Evolutionary conservation across 2,888 invertebrate species (phyloP), one percentile per base, ranked within the genome.

Genomic region (Ecliptopera silaceata): DNA sequence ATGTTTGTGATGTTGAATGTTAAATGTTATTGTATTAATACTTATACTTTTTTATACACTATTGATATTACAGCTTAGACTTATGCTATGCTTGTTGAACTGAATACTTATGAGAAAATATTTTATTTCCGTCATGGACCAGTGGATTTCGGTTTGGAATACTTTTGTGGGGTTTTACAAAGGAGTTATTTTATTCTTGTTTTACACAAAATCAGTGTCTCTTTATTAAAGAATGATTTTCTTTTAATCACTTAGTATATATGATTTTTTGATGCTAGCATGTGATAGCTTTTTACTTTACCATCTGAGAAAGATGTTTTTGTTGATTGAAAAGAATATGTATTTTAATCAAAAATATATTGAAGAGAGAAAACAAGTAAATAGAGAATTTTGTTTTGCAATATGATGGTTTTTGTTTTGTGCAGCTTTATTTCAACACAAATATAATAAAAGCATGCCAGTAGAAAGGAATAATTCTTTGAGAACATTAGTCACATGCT

Each of bases 191-290:
- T 75, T 77, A 61, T 63, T 71, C 71, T 77, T 52, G 44, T 63
- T 61, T 54, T 56, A 69, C 58, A 46, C 70, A 73, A 38, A 63
- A 66, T 66, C 66, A 63, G 56, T 64, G 61, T 56, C 29, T 57
- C 56, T 71, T 76, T 84, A 81, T 65, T 74, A 74, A 72, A 75
- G 74, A 74, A 75, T 77, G 73, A 72, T 82, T 84, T 81, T 80
- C 74, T 82, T 84, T 80, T 77, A 78, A 80, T 82, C 74, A 76
- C 74, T 71, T 72, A 72, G 70, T 68, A 78, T 81, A 84, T 86
- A 70, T 70, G 71, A 63, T 76, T 80, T 77, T 78, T 73, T 67
- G 66, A 70, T 63, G 62, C 64, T 71, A 68, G 69, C 68, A 54
- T 64, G 59, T 56, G 54, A 65, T 70, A 66, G 69, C 62, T 59